Evolutionary conservation across 2,888 invertebrate species (phyloP).

Genomic region (Cacoxenus indagator): DNA sequence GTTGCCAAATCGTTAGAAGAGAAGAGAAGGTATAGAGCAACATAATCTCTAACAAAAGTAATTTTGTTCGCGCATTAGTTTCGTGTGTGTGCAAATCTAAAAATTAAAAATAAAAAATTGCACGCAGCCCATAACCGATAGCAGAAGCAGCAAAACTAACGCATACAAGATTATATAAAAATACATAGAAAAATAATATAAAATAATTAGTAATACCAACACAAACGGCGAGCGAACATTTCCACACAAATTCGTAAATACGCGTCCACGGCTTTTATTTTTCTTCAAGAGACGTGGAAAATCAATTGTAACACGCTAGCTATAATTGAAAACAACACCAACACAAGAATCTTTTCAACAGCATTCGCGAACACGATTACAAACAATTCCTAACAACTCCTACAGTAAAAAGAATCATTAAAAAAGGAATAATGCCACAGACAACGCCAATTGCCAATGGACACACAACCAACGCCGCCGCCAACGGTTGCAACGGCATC

Average conservation of each 20-base stretch:
- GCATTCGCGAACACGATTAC: slow-evolving; percentile 10
- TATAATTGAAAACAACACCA: slow-evolving; percentile 19
- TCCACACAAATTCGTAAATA: not conserved
- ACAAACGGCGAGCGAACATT: slow-evolving; percentile 4
- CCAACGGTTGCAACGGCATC: slow-evolving; percentile 76
- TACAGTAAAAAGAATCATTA: slow-evolving; percentile 25
- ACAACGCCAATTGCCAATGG: slow-evolving; percentile 73
- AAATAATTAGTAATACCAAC: slow-evolving; percentile 1
- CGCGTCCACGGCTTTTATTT: not conserved
- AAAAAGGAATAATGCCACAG: slow-evolving; percentile 65
- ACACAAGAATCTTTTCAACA: slow-evolving; percentile 17
- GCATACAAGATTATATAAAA: slow-evolving; percentile 18
- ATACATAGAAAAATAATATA: not conserved
- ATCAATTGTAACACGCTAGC: slow-evolving; percentile 43
- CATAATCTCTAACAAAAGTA: slow-evolving; percentile 29
- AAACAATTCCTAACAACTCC: no score
- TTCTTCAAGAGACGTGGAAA: no score
- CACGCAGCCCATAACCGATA: no score
- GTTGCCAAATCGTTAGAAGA: no score
- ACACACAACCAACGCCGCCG: slow-evolving; percentile 67
- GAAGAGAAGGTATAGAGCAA: no score
- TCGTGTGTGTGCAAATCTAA: not conserved
- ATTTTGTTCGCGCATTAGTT: slow-evolving; percentile 33
- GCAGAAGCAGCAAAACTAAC: not conserved
- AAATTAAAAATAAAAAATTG: not conserved